Conservation (phyloP, 1,140 invertebrate genomes). For the Rhizoglyphus robini region DNA sequence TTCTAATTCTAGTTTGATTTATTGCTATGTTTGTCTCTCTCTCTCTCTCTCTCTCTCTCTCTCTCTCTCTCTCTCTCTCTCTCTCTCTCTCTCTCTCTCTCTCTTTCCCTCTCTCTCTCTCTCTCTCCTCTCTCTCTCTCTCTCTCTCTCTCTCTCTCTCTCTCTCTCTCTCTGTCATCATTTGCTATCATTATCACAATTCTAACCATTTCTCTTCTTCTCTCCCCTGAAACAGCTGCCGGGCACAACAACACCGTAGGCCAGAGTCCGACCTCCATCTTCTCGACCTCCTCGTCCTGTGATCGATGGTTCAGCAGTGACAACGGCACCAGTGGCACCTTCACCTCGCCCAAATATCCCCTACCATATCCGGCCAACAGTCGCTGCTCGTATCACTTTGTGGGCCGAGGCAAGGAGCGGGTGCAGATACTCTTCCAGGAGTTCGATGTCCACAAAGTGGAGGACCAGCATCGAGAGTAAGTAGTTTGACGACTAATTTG, state of each 20-base stretch:
- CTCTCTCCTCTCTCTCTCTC: too few relatives aligned
- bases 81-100: too few relatives aligned
- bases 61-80: too few relatives aligned
- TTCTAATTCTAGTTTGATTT: too few relatives aligned
- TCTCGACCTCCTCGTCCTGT: slow-evolving; percentile 54
- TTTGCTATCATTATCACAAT: not conserved
- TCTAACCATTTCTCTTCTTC: slow-evolving; percentile 22
- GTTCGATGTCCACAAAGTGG: slow-evolving; percentile 47
- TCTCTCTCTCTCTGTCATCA: not conserved
- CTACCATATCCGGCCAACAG: slow-evolving; percentile 54
- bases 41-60: too few relatives aligned
- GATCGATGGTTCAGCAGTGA: slow-evolving; percentile 61
- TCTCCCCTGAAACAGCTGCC: not conserved
- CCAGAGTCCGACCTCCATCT: not conserved
- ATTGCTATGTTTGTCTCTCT: too few relatives aligned
- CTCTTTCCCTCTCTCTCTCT: too few relatives aligned
- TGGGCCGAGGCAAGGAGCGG: slow-evolving; percentile 60
- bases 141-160: not conserved
- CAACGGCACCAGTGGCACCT: slow-evolving; percentile 57
- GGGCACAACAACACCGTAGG: not conserved
- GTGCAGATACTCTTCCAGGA: slow-evolving; percentile 55
- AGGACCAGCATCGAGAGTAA: slow-evolving; percentile 47
- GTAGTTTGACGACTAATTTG: too few relatives aligned
- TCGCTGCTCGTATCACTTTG: slow-evolving; percentile 67
- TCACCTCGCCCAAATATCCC: slow-evolving; percentile 61